Conservation (phyloP, 2,797 vertebrate genomes). For the Sciaenops ocellatus region DNA sequence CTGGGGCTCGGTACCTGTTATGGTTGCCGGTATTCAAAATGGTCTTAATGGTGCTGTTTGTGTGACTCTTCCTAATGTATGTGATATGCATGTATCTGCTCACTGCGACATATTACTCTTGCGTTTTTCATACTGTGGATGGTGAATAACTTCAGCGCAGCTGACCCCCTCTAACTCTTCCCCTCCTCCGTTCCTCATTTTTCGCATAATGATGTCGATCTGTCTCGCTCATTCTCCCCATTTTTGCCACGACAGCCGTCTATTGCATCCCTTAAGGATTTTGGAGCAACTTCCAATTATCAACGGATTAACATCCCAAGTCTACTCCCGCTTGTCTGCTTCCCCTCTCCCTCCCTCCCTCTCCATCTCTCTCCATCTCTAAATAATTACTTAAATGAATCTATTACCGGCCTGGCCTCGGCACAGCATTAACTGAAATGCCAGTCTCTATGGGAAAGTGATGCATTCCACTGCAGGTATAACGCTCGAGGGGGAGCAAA, state of each 20-base stretch:
- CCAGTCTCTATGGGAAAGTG: conserved; percentile 54
- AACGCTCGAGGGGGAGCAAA: conserved; percentile 13
- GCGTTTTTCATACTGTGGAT: conserved; percentile 16
- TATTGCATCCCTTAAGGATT: conserved; percentile 42
- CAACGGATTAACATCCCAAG: conserved; percentile 28
- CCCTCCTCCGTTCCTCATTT: not conserved
- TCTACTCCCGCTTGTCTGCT: conserved; percentile 29
- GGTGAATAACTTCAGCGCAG: conserved; percentile 23
- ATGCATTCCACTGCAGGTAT: conserved; percentile 61
- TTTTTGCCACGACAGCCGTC: not conserved
- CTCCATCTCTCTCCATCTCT: conserved; percentile 48
- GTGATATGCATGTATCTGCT: conserved; percentile 43
- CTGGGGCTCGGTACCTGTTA: conserved; percentile 61
- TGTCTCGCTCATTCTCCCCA: conserved; percentile 18
- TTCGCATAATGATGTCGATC: conserved; percentile 27
- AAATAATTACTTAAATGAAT: conserved; percentile 80
- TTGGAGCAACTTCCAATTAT: conserved; percentile 58
- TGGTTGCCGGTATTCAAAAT: conserved; percentile 64
- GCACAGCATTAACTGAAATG: conserved; percentile 64
- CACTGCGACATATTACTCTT: conserved; percentile 21
- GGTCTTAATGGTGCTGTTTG: conserved; percentile 55
- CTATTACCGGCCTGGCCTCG: conserved; percentile 58
- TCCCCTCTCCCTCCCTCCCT: conserved; percentile 8
- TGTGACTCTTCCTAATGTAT: conserved; percentile 63
- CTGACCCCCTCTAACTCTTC: not conserved